These are phyloP conservation scores for Copidosoma floridanum DNA, from an alignment of 1,140 invertebrate species.

Conservation along the genomic window DNA sequence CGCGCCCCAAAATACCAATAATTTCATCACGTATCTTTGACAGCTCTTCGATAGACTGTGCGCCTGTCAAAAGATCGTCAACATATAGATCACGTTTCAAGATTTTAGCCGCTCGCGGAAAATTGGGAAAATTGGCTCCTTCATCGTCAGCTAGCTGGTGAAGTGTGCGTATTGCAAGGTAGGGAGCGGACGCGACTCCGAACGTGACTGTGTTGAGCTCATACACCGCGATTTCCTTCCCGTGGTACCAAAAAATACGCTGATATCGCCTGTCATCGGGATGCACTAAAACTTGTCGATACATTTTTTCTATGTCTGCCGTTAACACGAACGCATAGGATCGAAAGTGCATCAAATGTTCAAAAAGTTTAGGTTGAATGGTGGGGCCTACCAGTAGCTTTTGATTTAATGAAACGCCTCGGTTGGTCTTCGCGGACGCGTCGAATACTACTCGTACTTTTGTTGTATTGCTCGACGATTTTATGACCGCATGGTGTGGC, in stretches of 20 bases:
- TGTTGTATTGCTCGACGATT: background rate
- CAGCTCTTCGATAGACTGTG: background rate
- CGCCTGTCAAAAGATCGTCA: constrained; percentile 9
- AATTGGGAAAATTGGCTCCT: background rate
- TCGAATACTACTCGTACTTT: background rate
- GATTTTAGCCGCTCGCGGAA: too few relatives aligned
- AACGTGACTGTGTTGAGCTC: too few relatives aligned
- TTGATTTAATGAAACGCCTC: background rate
- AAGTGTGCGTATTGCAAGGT: background rate
- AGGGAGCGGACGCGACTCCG: constrained; percentile 2
- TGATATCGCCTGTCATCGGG: too few relatives aligned
- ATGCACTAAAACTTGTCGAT: background rate
- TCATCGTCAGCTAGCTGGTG: background rate
- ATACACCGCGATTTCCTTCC: too few relatives aligned
- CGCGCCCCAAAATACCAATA: constrained; percentile 2
- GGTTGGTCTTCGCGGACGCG: background rate
- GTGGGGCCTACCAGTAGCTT: background rate
- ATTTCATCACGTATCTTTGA: constrained; percentile 7
- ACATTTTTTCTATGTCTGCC: background rate
- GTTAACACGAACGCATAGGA: background rate
- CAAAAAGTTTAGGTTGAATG: background rate
- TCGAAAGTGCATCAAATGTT: background rate
- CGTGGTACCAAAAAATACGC: background rate
- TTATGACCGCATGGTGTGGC: background rate
- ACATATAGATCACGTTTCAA: constrained; percentile 4